Evolutionary conservation across 2,797 vertebrate species (phyloP).

Genomic region (Petrocephalus schoutedeni): DNA sequence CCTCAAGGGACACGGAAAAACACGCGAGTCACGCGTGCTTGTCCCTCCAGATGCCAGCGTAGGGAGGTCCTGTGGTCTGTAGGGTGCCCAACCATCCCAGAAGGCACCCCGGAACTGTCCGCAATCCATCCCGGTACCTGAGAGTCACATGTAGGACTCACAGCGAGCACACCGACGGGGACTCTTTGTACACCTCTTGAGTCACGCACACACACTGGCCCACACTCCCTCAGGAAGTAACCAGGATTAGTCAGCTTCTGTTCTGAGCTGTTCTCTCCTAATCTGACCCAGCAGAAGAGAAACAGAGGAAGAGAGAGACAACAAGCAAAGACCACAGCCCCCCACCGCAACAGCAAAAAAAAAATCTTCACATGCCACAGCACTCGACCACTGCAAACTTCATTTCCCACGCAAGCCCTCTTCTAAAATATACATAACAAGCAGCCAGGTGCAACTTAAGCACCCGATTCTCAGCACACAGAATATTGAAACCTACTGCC

Average conservation of each 20-base stretch:
- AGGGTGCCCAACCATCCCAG: background rate
- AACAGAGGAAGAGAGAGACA: background rate
- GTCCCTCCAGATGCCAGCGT: background rate
- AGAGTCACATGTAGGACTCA: background rate
- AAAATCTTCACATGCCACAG: background rate
- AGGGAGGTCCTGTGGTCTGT: background rate
- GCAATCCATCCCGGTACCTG: background rate
- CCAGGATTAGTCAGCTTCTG: constrained; percentile 17
- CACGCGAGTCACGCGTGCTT: background rate
- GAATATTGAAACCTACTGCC: background rate
- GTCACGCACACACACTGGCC: background rate
- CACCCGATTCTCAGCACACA: background rate
- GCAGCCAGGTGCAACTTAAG: background rate
- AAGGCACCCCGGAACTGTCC: background rate
- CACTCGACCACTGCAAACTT: background rate
- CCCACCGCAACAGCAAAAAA: background rate
- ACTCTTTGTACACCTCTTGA: background rate
- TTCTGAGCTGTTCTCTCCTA: background rate
- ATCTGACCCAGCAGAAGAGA: background rate
- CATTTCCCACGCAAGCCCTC: background rate
- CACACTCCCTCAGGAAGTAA: constrained; percentile 29
- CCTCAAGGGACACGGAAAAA: background rate
- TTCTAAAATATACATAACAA: background rate
- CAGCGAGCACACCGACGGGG: background rate
- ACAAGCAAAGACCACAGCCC: background rate